Evolutionary conservation across 2,888 invertebrate genomes (phyloP).

Genomic region (Xanthia togata): DNA sequence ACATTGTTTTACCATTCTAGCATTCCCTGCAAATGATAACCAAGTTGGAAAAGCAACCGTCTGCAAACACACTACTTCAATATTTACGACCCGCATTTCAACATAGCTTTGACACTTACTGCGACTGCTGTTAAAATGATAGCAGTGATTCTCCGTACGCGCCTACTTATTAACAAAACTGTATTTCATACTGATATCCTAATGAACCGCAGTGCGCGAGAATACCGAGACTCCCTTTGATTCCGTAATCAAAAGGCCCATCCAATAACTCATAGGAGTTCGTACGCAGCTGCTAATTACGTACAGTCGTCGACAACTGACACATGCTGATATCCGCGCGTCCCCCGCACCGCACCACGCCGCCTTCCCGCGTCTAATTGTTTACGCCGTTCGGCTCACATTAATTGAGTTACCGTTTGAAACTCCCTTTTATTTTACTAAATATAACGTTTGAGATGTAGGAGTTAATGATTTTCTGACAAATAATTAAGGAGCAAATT

Average conservation of each 20-base stretch:
- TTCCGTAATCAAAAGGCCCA: slow-evolving; percentile 66
- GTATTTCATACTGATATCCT: slow-evolving; percentile 43
- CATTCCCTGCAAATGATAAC: not conserved
- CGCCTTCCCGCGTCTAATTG: slow-evolving; percentile 57
- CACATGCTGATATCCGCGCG: slow-evolving; percentile 49
- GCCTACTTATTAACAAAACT: slow-evolving; percentile 41
- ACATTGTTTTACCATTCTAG: too few species aligned
- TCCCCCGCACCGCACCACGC: slow-evolving; percentile 17
- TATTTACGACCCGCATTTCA: slow-evolving; percentile 3
- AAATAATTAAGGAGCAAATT: slow-evolving; percentile 48
- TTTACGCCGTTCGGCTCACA: slow-evolving; percentile 64
- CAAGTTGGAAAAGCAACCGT: not conserved
- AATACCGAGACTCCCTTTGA: slow-evolving; percentile 57
- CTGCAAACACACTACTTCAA: not conserved
- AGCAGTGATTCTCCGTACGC: slow-evolving; percentile 10
- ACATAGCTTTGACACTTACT: not conserved
- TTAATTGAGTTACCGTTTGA: slow-evolving; percentile 66
- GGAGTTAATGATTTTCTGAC: slow-evolving; percentile 44
- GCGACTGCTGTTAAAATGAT: slow-evolving; percentile 1
- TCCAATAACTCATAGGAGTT: slow-evolving; percentile 63
- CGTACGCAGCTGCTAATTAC: slow-evolving; percentile 63
- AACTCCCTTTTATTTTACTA: slow-evolving; percentile 57
- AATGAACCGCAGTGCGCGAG: slow-evolving; percentile 55
- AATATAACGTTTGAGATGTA: slow-evolving; percentile 39
- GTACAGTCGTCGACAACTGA: slow-evolving; percentile 60